Conservation (phyloP, 2,888 invertebrate species). For the Lomographa bimaculata region DNA sequence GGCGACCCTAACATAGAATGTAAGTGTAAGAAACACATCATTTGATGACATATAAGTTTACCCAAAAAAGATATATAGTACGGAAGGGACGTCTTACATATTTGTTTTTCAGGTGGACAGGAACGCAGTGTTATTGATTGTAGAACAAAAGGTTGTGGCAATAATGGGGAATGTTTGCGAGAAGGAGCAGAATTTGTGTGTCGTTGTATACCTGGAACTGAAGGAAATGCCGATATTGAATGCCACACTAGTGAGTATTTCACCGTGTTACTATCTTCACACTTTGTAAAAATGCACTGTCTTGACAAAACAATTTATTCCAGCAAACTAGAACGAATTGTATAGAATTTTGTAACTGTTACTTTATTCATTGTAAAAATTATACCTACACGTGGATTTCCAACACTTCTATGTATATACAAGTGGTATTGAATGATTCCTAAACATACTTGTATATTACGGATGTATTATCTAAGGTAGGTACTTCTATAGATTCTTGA, state of each 20-base stretch:
- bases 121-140: slow-evolving; percentile 88
- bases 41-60: no score
- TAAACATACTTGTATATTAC: no score
- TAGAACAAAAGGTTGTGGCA: slow-evolving; percentile 92
- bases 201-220: slow-evolving; percentile 89
- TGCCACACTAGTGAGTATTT: slow-evolving; percentile 84
- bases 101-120: slow-evolving; percentile 82
- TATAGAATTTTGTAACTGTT: neutral
- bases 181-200: slow-evolving; percentile 93
- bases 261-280: slow-evolving; percentile 39
- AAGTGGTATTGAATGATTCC: slow-evolving; percentile 32
- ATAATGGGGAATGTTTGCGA: slow-evolving; percentile 93
- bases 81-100: no score
- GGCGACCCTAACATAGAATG: slow-evolving; percentile 95
- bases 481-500: slow-evolving; percentile 4
- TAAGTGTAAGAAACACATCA: no score
- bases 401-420: slow-evolving; percentile 45
- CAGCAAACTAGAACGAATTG: slow-evolving; percentile 28
- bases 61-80: no score
- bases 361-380: slow-evolving; percentile 19
- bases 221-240: slow-evolving; percentile 88
- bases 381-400: slow-evolving; percentile 27
- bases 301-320: slow-evolving; percentile 25
- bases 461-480: slow-evolving; percentile 7
- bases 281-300: slow-evolving; percentile 81